Evolutionary conservation across 2,888 invertebrate species (phyloP), one percentile per base, ranked within the genome.

Genomic region (Plagodis dolabraria): DNA sequence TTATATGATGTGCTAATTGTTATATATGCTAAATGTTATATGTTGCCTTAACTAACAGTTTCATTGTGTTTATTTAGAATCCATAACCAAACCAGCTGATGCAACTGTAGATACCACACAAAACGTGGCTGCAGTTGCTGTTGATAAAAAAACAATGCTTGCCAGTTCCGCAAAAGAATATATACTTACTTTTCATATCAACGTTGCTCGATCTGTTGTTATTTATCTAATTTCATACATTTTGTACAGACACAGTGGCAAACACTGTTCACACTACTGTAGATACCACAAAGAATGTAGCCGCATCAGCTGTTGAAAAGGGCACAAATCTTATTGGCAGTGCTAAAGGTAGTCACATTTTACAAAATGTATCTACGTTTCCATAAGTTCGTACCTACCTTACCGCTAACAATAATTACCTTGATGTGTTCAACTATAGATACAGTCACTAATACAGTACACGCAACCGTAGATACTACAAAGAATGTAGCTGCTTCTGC

Each of bases 231-330:
- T 42, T 42, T 42, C 42, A 36, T 36, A 36, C 8, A 36, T 1
- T 7, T 7, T 7, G 5, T 36, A 8, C 77, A 84, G 82, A 82
- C 57, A 77, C 82, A 5, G 75, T 84, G 58, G 68, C 75, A 33
- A 77, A 69, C 56, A 81, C 80, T 44, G 74, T 82, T 48, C 64
- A 74, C 33, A 51, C 77, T 2, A 80, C 82, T 57, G 76, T 86
- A 75, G 83, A 83, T 58, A 74, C 75, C 10, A 82, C 82, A 7
- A 84, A 82, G 69, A 82, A 77, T 67, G 74, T 76, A 9, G 77
- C 80, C 5, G 70, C 79, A 6, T 69, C 78, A 4, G 82, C 82
- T 11, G 69, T 82, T 62, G 83, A 82, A 45, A 83, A 77, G 35
- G 77, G 86, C 56, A 73, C 80, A 36, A 66, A 80, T 11, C 64